Conservation (phyloP, 2,113 vertebrate genomes). For the Entelurus aequoreus region DNA sequence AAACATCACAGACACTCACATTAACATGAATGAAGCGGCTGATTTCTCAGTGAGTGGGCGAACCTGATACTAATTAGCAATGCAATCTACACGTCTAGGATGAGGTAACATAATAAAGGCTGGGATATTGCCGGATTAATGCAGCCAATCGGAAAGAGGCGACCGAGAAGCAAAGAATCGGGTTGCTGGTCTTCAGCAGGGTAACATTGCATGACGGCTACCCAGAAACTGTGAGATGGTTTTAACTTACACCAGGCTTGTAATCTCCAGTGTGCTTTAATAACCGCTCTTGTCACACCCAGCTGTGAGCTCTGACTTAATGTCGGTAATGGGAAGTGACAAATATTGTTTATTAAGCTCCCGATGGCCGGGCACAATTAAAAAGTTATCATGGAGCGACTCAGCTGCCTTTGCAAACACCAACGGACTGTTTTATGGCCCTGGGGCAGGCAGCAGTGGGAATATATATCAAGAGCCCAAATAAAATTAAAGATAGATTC, state of each 20-base stretch:
- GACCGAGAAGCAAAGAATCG: constrained; percentile 39
- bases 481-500: neutral
- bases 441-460: neutral
- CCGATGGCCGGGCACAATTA: constrained; percentile 1
- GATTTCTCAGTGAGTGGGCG: constrained; percentile 13
- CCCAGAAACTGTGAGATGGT: constrained; percentile 49
- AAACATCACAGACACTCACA: too few species aligned
- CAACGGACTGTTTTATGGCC: neutral
- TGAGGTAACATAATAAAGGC: constrained; percentile 45
- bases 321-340: constrained; percentile 27
- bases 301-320: constrained; percentile 16
- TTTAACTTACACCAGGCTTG: constrained; percentile 48
- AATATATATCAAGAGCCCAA: neutral
- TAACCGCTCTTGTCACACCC: constrained; percentile 21
- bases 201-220: constrained; percentile 38
- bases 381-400: neutral
- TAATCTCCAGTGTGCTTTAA: constrained; percentile 42
- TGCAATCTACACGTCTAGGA: constrained; percentile 41
- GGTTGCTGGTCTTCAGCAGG: constrained; percentile 47
- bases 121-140: constrained; percentile 33
- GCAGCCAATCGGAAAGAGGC: constrained; percentile 35
- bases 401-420: constrained; percentile 5
- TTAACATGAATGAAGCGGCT: constrained; percentile 4
- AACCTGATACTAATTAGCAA: constrained; percentile 50
- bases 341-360: constrained; percentile 16